These are phyloP conservation scores for Popillia japonica DNA, from an alignment of 1,140 invertebrate species.

Conservation along the genomic window DNA sequence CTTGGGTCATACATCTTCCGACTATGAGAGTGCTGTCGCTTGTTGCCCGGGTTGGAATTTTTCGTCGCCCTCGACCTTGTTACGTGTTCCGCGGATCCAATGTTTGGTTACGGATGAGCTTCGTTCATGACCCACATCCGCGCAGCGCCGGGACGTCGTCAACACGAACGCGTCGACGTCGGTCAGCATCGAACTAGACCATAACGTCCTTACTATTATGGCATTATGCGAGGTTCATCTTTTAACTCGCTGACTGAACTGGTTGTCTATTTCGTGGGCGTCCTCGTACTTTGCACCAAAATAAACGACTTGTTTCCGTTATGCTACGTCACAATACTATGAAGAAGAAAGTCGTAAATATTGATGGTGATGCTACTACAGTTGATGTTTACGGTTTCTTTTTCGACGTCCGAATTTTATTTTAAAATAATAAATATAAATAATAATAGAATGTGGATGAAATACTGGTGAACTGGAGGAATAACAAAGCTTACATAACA, in stretches of 20 bases:
- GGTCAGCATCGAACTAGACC: neutral
- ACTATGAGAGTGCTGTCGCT: neutral
- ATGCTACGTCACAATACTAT: too few relatives aligned
- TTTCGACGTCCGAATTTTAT: too few relatives aligned
- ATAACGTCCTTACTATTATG: neutral
- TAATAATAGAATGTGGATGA: too few relatives aligned
- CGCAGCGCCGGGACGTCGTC: constrained; percentile 21
- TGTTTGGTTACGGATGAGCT: constrained; percentile 24
- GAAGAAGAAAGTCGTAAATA: too few relatives aligned
- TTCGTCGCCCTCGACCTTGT: constrained; percentile 28
- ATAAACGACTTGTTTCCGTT: constrained; percentile 4
- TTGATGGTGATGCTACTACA: too few relatives aligned
- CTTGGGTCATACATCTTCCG: neutral
- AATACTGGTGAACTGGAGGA: too few relatives aligned
- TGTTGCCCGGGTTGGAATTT: constrained; percentile 7
- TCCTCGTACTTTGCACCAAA: neutral
- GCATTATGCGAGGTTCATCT: neutral
- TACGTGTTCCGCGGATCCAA: constrained; percentile 20
- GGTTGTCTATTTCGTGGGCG: neutral
- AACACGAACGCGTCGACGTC: neutral
- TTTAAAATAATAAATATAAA: too few relatives aligned
- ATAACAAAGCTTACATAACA: too few relatives aligned
- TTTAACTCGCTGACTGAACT: neutral
- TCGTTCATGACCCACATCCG: constrained; percentile 30
- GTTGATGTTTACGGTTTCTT: too few relatives aligned